Evolutionary conservation across 2,113 vertebrate genomes (phyloP), one percentile per base, ranked within the genome.

Genomic region (Cranoglanis bouderius): DNA sequence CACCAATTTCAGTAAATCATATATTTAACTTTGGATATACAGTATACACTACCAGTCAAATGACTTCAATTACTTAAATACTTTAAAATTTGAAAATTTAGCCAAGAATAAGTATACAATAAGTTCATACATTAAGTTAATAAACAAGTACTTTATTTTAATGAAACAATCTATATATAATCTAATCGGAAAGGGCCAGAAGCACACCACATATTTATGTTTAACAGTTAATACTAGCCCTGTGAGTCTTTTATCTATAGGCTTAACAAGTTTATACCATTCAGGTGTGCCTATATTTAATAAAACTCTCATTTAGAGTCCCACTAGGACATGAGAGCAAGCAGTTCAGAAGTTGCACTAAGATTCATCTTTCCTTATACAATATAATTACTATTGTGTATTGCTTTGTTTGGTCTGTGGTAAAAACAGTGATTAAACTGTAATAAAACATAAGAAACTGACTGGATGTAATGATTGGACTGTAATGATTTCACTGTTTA

Each of bases 391-490:
- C 4, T 24, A 24, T 74, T 19, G 35, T 77, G 21, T 46, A 35
- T n/a, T 80, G 29, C 14, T 49, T 78, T n/a, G 12, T 78, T 78
- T 78, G 24, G 21, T 78, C 26, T 49, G 26, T 2, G 29, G 46
- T 80, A n/a, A 80, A 14, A 80, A 51, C 26, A 77, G 38, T n/a
- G 43, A 78, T 46, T 49, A 49, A 78, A 29, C 26, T 49, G 12
- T 78, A 78, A 78, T 78, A 78, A 78, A 13, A 49, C 26, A 80
- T 80, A 80, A n/a, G 12, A 80, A 7, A 51, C 49, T 80, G 29
- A 6, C 78, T 82, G 80, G 26, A n/a, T n/a, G n/a, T n/a, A n/a
- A n/a, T n/a, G n/a, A n/a, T n/a, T 2, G 5, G n/a, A n/a, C n/a
- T 49, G 3, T 26, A 26, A 14, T 46, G 40, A 46, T 77, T 46